Percentiles rank a stretch among this genome's conserved stretches.
These are phyloP conservation scores for Bradypodion pumilum DNA, from an alignment of 2,797 vertebrate genomes.

Conservation along the genomic window DNA sequence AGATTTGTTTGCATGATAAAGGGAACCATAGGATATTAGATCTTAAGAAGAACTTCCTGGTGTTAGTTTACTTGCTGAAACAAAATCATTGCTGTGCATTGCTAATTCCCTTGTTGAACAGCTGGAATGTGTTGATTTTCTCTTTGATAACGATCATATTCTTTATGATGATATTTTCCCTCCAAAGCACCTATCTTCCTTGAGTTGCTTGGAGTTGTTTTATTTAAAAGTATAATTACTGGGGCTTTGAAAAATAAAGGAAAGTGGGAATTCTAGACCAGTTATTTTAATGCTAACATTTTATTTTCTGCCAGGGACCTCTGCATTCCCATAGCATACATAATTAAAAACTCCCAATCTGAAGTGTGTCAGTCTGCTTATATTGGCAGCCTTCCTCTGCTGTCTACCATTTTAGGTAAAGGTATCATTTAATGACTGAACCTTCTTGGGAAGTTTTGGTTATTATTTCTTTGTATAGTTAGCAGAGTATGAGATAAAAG, in stretches of 20 bases:
- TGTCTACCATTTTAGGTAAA: slow-evolving; percentile 39
- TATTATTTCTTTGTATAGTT: too few relatives aligned
- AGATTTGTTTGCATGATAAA: slow-evolving; percentile 18
- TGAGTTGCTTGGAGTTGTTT: slow-evolving; percentile 20
- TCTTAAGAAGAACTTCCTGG: slow-evolving; percentile 31
- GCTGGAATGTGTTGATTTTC: slow-evolving; percentile 37
- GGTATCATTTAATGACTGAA: not conserved
- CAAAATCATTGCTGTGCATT: slow-evolving; percentile 28
- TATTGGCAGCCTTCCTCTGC: slow-evolving; percentile 33
- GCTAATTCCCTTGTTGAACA: slow-evolving; percentile 27
- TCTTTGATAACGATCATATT: slow-evolving; percentile 45
- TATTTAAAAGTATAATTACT: not conserved
- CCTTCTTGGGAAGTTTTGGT: too few relatives aligned
- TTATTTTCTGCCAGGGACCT: slow-evolving; percentile 64
- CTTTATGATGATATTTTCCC: slow-evolving; percentile 38
- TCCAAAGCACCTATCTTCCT: slow-evolving; percentile 17
- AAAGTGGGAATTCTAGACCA: slow-evolving; percentile 32
- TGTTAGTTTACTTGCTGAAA: slow-evolving; percentile 35
- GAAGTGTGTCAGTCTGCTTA: slow-evolving; percentile 51
- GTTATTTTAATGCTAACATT: slow-evolving; percentile 49
- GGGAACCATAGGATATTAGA: slow-evolving; percentile 12
- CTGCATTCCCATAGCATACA: slow-evolving; percentile 48
- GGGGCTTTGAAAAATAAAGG: slow-evolving; percentile 45
- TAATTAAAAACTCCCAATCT: slow-evolving; percentile 26
- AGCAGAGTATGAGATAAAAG: too few relatives aligned